Evolutionary conservation across 2,888 invertebrate species (phyloP).

Genomic region (Cerceris ruficornis): DNA sequence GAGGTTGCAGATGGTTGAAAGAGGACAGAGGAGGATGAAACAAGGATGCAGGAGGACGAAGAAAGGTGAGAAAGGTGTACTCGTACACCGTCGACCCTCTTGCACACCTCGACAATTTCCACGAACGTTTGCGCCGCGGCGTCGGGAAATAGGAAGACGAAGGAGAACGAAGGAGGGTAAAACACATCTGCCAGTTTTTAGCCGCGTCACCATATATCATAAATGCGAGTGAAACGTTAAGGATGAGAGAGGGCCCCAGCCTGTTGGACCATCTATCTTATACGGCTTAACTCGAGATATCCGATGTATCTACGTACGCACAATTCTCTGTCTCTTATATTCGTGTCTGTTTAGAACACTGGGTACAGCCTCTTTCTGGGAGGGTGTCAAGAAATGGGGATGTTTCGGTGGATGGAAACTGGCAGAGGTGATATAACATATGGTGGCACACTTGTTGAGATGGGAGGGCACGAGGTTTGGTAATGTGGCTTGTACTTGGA

Average conservation of each 20-base stretch:
- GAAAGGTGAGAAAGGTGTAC: no score
- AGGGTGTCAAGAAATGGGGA: no score
- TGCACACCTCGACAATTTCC: no score
- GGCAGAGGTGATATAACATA: no score
- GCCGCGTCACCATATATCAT: constrained; percentile 71
- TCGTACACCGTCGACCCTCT: no score
- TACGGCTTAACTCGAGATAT: constrained; percentile 68
- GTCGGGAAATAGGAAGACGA: constrained; percentile 24
- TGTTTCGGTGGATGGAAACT: no score
- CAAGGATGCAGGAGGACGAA: not conserved
- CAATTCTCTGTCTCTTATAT: not conserved
- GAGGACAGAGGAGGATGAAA: not conserved
- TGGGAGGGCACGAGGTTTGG: no score
- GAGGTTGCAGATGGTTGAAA: not conserved
- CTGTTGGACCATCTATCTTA: constrained; percentile 73
- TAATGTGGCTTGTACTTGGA: no score
- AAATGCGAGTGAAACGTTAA: constrained; percentile 69
- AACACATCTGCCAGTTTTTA: constrained; percentile 74
- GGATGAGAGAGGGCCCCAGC: constrained; percentile 45
- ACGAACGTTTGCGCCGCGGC: constrained; percentile 26
- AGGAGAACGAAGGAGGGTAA: constrained; percentile 27
- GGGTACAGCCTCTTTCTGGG: not conserved
- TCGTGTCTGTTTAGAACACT: not conserved
- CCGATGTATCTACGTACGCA: constrained; percentile 37
- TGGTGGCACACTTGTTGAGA: no score